Base-by-base conservation (phyloP, 2,888 invertebrate species). In the Sarcophaga carnaria region DNA sequence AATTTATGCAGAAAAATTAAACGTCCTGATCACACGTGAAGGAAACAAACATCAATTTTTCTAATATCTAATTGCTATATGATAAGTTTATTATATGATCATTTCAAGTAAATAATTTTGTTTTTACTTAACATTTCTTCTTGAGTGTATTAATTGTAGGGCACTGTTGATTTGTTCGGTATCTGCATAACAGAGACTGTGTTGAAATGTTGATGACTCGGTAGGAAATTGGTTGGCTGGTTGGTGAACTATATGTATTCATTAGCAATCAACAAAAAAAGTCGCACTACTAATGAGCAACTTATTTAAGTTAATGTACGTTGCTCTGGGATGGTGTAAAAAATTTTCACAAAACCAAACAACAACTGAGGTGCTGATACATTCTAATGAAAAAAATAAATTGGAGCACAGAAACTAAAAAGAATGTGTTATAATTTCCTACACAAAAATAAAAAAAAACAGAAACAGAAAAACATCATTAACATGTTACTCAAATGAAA, bases 271-370 rank as follows among this genome's bases (percentile, higher is more conserved):
- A 78, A 72, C 10, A 62, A 3, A 54, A 54, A 66, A 76, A 49
- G 17, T 47, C 64, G 12, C 75, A 66, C 79, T 75, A 12, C 1
- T 54, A 84, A 84, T 76, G 66, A 80, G 75, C 62, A 76, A n/a
- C 14, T 14, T 17, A 80, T 80, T 84, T 71, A 72, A 80, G 80
- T 84, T 80, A 17, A 11, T 20, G 47, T 75, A 75, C 37, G 8
- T 80, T 84, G 64, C 45, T 79, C 45, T 79, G 75, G 70, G 64
- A 63, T 74, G 75, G 75, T 64, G 75, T 80, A 80, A 66, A 84
- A 84, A 84, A 80, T 66, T 37, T 47, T 4, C 25, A 63, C 17
- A 45, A 66, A 80, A 75, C 17, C 64, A 20, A 74, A 54, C 20
- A 64, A 64, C 59, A 72, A 49, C 17, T 64, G 20, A 54, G 22